A percentile compares a stretch with the other conserved stretches of the same genome.
phyloP scores from a whole-genome alignment of 2,888 invertebrate species.

The Ormyrus labotus region DNA sequence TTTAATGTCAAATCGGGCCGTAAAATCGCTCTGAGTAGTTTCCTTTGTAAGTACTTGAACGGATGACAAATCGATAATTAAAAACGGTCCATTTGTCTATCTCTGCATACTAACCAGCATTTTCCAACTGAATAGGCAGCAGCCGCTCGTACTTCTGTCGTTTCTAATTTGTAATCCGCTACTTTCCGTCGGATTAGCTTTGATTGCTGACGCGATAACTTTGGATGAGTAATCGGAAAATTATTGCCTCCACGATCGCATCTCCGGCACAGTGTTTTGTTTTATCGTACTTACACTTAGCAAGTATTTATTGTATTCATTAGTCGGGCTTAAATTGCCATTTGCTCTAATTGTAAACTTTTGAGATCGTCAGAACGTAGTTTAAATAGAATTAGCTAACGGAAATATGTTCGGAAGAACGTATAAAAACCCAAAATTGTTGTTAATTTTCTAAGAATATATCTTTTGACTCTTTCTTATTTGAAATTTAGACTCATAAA shows the following conservation, averaged over 20 bases:
- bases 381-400: too few relatives aligned
- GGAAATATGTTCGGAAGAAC: too few relatives aligned
- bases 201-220: conserved; percentile 66
- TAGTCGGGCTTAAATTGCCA: conserved; percentile 19
- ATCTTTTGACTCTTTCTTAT: too few relatives aligned
- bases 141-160: conserved; percentile 11
- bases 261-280: conserved; percentile 1
- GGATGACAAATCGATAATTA: too few relatives aligned
- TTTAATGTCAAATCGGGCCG: too few relatives aligned
- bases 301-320: conserved; percentile 19
- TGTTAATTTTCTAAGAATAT: too few relatives aligned
- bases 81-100: not conserved
- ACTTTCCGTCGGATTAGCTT: conserved; percentile 62
- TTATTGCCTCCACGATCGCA: conserved; percentile 19
- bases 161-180: conserved; percentile 56
- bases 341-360: conserved; percentile 47
- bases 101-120: not conserved
- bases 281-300: conserved; percentile 16
- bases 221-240: conserved; percentile 56
- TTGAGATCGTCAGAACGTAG: too few relatives aligned
- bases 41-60: too few relatives aligned
- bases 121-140: not conserved
- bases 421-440: too few relatives aligned
- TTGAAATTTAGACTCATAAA: too few relatives aligned
- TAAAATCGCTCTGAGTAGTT: too few relatives aligned